These are phyloP conservation scores for Forficula auricularia DNA, from an alignment of 1,140 invertebrate species.

Conservation along the genomic window DNA sequence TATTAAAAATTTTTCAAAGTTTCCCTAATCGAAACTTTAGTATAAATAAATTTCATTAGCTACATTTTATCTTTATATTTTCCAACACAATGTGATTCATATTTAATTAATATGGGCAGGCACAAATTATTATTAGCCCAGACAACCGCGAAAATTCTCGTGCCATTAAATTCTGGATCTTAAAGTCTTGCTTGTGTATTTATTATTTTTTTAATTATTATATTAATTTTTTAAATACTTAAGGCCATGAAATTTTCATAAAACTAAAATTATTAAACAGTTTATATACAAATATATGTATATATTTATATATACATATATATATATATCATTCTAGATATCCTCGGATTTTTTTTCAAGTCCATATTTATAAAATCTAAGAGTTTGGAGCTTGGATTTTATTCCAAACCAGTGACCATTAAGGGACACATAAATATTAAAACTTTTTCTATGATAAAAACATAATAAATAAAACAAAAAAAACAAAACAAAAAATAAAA, in stretches of 20 bases:
- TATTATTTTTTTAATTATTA: too few relatives aligned
- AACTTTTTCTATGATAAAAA: background rate
- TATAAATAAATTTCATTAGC: background rate
- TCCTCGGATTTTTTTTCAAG: background rate
- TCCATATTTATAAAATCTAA: background rate
- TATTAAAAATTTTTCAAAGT: too few relatives aligned
- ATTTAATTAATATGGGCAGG: too few relatives aligned
- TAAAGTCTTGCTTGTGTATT: too few relatives aligned
- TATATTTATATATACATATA: background rate
- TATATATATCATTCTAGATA: conserved; percentile 1
- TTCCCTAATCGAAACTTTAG: conserved; percentile 14
- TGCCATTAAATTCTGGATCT: too few relatives aligned
- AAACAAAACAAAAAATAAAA: conserved; percentile 2
- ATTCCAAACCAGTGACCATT: background rate
- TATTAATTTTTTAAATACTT: too few relatives aligned
- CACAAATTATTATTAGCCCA: too few relatives aligned
- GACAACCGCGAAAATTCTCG: too few relatives aligned
- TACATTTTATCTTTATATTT: conserved; percentile 3
- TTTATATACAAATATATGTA: too few relatives aligned
- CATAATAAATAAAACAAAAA: conserved; percentile 2
- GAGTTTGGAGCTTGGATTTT: background rate
- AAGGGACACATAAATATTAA: background rate
- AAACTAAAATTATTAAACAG: too few relatives aligned
- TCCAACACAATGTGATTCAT: conserved; percentile 1
- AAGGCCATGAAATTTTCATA: too few relatives aligned